These are phyloP conservation scores for Smutsia gigantea DNA, from an alignment of 2,797 vertebrate genomes.

Conservation along the genomic window DNA sequence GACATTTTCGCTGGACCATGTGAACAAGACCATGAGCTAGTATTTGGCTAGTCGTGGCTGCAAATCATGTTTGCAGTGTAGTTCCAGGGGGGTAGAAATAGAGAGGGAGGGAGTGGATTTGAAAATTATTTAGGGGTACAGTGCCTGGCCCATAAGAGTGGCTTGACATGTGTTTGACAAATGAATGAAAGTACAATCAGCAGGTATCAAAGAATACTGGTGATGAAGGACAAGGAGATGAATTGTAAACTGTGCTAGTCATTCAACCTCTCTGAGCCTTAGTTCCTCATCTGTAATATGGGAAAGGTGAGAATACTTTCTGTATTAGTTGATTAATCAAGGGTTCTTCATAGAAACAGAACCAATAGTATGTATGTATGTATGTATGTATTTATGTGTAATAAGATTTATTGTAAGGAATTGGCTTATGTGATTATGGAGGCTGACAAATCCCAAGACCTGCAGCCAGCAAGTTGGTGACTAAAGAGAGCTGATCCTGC, in stretches of 20 bases:
- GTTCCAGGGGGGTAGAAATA: background rate
- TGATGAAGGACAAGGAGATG: background rate
- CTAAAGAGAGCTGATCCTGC: background rate
- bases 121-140: background rate
- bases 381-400: background rate
- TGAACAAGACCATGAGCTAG: background rate
- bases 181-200: background rate
- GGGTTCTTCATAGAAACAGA: slow-evolving; percentile 32
- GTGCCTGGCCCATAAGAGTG: background rate
- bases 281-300: background rate
- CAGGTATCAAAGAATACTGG: background rate
- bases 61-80: background rate
- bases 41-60: background rate
- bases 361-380: background rate
- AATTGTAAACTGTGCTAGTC: background rate
- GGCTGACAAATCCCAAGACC: background rate
- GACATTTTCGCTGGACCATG: background rate
- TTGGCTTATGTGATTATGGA: background rate
- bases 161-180: background rate
- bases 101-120: background rate
- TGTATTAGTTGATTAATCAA: background rate
- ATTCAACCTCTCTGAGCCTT: background rate
- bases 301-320: background rate
- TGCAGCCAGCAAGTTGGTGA: background rate
- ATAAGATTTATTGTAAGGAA: background rate